Conservation (phyloP, 2,797 vertebrate species). For the Luscinia luscinia region DNA sequence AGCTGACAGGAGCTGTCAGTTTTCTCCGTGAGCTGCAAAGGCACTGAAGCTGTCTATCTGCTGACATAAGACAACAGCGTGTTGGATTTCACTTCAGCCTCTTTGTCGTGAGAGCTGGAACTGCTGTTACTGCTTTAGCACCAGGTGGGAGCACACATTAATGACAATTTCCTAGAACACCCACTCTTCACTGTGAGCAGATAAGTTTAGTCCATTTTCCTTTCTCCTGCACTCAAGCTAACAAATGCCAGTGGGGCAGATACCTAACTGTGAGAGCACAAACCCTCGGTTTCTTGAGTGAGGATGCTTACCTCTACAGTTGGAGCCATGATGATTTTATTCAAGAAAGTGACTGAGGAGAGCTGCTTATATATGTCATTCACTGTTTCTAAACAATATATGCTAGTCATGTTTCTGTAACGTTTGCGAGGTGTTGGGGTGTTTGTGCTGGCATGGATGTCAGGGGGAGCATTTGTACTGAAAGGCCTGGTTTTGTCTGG, state of each 20-base stretch:
- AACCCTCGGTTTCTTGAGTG: neutral
- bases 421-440: neutral
- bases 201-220: neutral
- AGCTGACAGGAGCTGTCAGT: constrained; percentile 55
- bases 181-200: neutral
- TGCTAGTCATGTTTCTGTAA: neutral
- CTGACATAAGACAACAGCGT: neutral
- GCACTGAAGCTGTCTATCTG: constrained; percentile 24
- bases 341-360: neutral
- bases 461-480: neutral
- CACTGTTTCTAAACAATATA: neutral
- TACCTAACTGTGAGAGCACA: neutral
- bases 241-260: neutral
- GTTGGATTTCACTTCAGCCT: neutral
- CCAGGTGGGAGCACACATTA: neutral
- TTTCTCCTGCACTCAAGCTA: neutral
- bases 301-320: neutral
- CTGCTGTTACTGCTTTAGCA: neutral
- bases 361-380: neutral
- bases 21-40: constrained; percentile 12
- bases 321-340: neutral
- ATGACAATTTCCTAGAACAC: neutral
- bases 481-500: neutral
- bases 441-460: neutral
- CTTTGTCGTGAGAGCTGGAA: neutral